Conservation (phyloP, 2,888 invertebrate genomes). For the Amitus sp. region DNA sequence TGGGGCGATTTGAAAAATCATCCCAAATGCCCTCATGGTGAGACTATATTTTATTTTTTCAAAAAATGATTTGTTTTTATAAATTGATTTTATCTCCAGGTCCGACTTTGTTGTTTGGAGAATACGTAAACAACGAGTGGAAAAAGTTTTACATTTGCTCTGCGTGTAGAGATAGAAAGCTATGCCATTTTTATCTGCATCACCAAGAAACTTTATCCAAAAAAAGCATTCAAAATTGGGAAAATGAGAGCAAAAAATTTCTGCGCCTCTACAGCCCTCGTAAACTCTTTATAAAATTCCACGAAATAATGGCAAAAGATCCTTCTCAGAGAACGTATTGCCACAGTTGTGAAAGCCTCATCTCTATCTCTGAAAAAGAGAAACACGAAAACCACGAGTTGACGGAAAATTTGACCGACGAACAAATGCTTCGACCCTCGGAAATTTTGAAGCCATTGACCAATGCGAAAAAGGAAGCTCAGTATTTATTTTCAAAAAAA, state of each 20-base stretch:
- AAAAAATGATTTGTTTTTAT: not conserved
- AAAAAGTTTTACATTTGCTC: constrained; percentile 83
- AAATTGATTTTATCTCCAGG: constrained; percentile 49
- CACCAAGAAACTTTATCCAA: constrained; percentile 67
- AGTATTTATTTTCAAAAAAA: constrained; percentile 83
- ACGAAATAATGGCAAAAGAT: constrained; percentile 64
- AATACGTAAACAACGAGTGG: constrained; percentile 61
- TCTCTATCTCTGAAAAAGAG: constrained; percentile 54
- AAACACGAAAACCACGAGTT: constrained; percentile 72
- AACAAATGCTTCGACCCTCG: constrained; percentile 73
- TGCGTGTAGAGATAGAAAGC: constrained; percentile 81
- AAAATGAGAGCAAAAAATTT: constrained; percentile 65
- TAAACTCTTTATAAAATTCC: constrained; percentile 68
- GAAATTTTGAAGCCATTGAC: constrained; percentile 76
- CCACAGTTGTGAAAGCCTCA: constrained; percentile 72
- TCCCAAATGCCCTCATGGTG: constrained; percentile 80
- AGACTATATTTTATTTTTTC: constrained; percentile 8
- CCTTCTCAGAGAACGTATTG: constrained; percentile 70
- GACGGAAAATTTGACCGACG: constrained; percentile 68
- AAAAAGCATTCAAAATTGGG: too few relatives aligned
- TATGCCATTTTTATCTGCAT: constrained; percentile 77
- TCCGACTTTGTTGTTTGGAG: constrained; percentile 78
- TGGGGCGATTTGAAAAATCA: constrained; percentile 69
- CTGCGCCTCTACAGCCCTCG: constrained; percentile 69
- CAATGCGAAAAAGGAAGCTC: constrained; percentile 85